Conservation (phyloP, 30 jellyfish, hydroid and myxozoan genomes). For the Rhopilema esculentum region DNA sequence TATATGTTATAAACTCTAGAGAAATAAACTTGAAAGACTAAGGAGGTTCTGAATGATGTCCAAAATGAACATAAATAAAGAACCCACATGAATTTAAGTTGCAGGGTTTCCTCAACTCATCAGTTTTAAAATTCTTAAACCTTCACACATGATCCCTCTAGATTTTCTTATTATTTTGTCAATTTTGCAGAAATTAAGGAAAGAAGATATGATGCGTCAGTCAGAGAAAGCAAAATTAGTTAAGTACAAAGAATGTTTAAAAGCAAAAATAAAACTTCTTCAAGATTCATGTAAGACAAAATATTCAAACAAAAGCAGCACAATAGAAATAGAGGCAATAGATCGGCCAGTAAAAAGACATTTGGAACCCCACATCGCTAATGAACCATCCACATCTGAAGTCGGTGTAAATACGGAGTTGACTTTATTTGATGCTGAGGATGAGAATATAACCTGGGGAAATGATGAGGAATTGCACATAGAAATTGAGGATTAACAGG, state of each 20-base stretch:
- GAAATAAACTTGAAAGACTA: too few species aligned
- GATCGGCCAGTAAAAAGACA: background rate
- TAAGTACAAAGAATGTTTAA: background rate
- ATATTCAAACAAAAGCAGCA: background rate
- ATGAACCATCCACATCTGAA: background rate
- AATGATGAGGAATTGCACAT: slow-evolving; percentile 18
- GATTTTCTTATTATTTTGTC: background rate
- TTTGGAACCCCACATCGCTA: background rate
- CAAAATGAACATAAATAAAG: too few species aligned
- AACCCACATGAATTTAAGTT: too few species aligned
- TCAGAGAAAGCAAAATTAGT: slow-evolving; percentile 23
- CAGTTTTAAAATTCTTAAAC: too few species aligned
- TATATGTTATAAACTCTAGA: too few species aligned
- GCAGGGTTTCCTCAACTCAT: too few species aligned
- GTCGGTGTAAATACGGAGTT: slow-evolving; percentile 49
- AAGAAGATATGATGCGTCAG: slow-evolving; percentile 4
- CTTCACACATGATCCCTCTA: too few species aligned
- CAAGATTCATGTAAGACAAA: background rate
- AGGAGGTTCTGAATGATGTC: too few species aligned
- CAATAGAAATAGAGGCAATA: background rate
- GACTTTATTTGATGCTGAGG: background rate
- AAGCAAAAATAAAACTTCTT: slow-evolving; percentile 4
- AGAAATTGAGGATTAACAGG: slow-evolving; percentile 18
- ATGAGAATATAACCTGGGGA: background rate
- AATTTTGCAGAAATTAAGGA: slow-evolving; percentile 6